Percentiles rank a stretch among this genome's conserved stretches.
phyloP scores from a whole-genome alignment of 2,888 invertebrate genomes.

The Megastigmus dorsalis region DNA sequence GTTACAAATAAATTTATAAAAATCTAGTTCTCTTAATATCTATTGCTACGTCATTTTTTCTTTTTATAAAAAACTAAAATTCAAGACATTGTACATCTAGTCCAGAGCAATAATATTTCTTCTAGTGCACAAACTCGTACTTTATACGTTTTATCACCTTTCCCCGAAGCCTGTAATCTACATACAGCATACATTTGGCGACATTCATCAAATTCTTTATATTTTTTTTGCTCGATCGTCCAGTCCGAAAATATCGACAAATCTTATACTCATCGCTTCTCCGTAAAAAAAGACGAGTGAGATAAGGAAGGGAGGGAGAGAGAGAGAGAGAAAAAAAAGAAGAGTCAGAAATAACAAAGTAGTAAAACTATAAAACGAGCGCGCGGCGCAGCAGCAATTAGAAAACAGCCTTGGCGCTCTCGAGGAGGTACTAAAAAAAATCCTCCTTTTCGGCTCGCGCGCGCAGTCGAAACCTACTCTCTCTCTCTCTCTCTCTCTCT shows the following conservation, averaged over 20 bases:
- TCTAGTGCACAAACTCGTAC: no score
- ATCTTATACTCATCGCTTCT: slow-evolving; percentile 48
- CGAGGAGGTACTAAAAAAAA: slow-evolving; percentile 16
- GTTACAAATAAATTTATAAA: no score
- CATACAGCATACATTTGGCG: no score
- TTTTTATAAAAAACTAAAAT: no score
- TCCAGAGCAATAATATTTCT: no score
- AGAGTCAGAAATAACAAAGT: not conserved
- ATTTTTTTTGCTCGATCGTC: not conserved
- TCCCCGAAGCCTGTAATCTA: not conserved
- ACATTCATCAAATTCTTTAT: not conserved
- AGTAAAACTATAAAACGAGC: slow-evolving; percentile 33
- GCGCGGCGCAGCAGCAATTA: slow-evolving; percentile 44
- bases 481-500: no score
- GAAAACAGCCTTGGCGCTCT: slow-evolving; percentile 39
- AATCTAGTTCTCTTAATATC: no score
- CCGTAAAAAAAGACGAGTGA: not conserved
- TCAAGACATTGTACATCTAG: no score
- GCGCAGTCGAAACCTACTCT: no score
- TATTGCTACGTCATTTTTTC: no score
- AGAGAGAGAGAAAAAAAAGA: not conserved
- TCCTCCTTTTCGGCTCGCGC: slow-evolving; percentile 8
- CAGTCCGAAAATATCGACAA: slow-evolving; percentile 28
- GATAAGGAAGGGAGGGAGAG: not conserved
- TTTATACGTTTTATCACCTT: no score